Evolutionary conservation across 2,888 invertebrate species (phyloP), one percentile per base, ranked within the genome.

Genomic region (Blera fallax): DNA sequence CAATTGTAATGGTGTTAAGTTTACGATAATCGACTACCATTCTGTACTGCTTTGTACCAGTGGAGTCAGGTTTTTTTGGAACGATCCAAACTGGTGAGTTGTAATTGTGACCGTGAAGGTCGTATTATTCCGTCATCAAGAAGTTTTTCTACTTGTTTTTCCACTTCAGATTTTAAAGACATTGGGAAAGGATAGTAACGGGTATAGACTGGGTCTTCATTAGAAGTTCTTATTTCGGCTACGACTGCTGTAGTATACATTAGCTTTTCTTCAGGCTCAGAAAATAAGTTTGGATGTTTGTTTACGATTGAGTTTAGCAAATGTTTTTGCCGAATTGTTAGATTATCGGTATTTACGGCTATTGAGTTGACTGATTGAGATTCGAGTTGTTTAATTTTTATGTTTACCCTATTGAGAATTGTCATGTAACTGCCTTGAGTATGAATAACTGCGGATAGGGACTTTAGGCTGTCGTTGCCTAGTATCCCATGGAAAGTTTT

Each of bases 191-290:
- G 72, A 14, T 81, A 78, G 21, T 52, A 29, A 70, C 64, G 83
- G 43, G 64, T 72, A 24, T 73, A 83, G 43, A 8, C n/a, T n/a
- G n/a, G n/a, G n/a, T n/a, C n/a, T n/a, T n/a, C n/a, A n/a, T n/a
- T n/a, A n/a, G 27, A 43, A 21, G 83, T 87, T 43, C 77, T 37
- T 16, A 87, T 87, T 65, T 62, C 56, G 11, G 65, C 87, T 52
- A 62, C 43, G n/a, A 85, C 83, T 10, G 40, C 72, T 2, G 87
- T 74, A n/a, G 73, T 80, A 37, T 76, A 76, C 65, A 56, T 73
- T 10, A 65, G 58, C 56, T 18, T 74, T 32, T 81, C 60, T 43
- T 81, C 54, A 1, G 74, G 83, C 6, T 79, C 73, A 10, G 73
- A 80, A 21, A 85, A 87, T 11, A 87, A 45, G 8, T 65, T 52